Evolutionary conservation across 2,113 vertebrate genomes (phyloP), one percentile per base, ranked within the genome.

Genomic region (Ammodytes dubius): DNA sequence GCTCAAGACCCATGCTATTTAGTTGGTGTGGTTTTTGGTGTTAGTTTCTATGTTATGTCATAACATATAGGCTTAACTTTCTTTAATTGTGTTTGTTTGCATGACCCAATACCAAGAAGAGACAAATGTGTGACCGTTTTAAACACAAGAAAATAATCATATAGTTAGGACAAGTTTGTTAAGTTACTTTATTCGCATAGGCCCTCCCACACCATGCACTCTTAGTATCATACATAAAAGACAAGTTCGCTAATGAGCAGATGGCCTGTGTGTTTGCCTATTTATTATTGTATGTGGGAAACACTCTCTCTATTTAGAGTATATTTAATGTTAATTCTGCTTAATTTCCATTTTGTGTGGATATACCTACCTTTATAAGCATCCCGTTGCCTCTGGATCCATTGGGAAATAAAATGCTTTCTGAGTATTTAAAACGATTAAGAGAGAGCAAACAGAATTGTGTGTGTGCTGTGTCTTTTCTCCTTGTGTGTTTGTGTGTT

Each of bases 401-500:
- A 40, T 3, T 61, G 2, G 1, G 27, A 53, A 75, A 66, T 70
- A 12, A 52, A 71, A 6, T 0, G 40, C 45, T 46, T 74, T 5
- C 42, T 39, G 9, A 56, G 12, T 61, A 66, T 70, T 81, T 70
- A 67, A 27, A 3, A 17, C n/a, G 67, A 9, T 43, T 42, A 40
- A 17, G 37, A 39, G 19, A 39, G 27, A 40, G 11, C 43, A 40
- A 7, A 70, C 6, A 46, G 35, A 59, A 5, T 4, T 40, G 11
- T 35, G 47, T 54, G 4, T 11, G 19, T 1, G 0, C 9, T n/a
- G 60, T 35, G 35, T 73, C 43, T 78, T 56, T 42, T 46, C n/a
- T 0, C 50, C 60, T 61, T 80, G 52, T 74, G 67, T 63, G 52
- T 35, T 39, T 61, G 42, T 59, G 54, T 46, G 14, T 74, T 63